A percentile compares a stretch with the other conserved stretches of the same genome.
These are phyloP conservation scores for Sericinus montela DNA, from an alignment of 2,888 invertebrate genomes.

Conservation along the genomic window DNA sequence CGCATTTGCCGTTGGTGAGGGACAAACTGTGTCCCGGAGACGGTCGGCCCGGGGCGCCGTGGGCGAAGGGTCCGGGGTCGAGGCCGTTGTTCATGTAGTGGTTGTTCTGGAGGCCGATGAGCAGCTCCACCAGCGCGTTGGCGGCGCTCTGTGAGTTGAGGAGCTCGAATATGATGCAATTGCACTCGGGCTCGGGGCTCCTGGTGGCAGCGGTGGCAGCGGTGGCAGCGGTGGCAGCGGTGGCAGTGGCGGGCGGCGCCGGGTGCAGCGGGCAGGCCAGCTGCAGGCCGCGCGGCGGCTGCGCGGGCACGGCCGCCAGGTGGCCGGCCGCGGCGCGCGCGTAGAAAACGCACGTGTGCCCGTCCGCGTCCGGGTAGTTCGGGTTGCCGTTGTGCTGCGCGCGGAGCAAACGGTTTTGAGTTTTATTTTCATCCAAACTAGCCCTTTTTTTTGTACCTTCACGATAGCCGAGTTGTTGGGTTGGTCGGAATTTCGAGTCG, in stretches of 20 bases:
- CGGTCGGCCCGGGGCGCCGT: constrained; percentile 51
- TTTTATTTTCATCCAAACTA: background rate
- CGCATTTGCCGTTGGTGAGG: constrained; percentile 67
- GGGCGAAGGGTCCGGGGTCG: constrained; percentile 42
- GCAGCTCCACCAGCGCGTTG: constrained; percentile 65
- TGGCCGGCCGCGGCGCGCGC: constrained; percentile 74
- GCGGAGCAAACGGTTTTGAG: background rate
- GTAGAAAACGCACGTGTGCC: constrained; percentile 74
- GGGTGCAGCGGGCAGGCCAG: constrained; percentile 65
- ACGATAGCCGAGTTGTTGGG: too few relatives aligned
- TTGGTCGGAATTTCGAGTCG: too few relatives aligned
- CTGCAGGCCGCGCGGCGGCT: constrained; percentile 57
- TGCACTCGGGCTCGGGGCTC: constrained; percentile 66
- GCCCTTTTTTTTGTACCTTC: too few relatives aligned
- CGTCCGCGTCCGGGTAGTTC: constrained; percentile 86
- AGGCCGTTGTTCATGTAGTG: constrained; percentile 64
- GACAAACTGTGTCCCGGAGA: constrained; percentile 56
- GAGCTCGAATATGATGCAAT: constrained; percentile 67
- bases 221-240: constrained; percentile 32
- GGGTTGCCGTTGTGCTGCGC: constrained; percentile 96
- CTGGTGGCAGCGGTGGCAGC: constrained; percentile 38
- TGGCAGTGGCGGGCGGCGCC: constrained; percentile 38
- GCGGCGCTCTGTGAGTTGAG: constrained; percentile 66
- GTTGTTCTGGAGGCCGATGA: constrained; percentile 68
- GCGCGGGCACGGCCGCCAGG: constrained; percentile 63